Conservation (phyloP, 2,797 vertebrate species). For the Poeciliopsis turneri region DNA sequence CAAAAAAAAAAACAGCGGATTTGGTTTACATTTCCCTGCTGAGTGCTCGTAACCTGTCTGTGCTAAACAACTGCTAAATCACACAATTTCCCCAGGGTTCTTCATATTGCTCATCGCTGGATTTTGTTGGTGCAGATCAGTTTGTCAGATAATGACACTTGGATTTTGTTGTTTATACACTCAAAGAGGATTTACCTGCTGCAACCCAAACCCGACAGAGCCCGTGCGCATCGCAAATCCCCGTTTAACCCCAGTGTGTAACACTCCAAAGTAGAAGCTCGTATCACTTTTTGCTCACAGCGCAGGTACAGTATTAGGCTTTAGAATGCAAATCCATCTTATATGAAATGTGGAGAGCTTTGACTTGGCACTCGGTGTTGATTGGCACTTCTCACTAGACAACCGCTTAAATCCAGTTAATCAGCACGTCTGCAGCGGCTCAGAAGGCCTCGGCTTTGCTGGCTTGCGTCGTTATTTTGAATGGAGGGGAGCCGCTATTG, state of each 20-base stretch:
- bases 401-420: slow-evolving; percentile 57
- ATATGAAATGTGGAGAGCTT: slow-evolving; percentile 19
- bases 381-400: slow-evolving; percentile 45
- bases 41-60: neutral
- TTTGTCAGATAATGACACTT: neutral
- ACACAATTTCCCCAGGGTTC: neutral
- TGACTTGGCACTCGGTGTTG: slow-evolving; percentile 23
- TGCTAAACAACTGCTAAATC: neutral
- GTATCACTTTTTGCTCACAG: slow-evolving; percentile 24
- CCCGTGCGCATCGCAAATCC: neutral
- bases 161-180: slow-evolving; percentile 7
- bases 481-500: slow-evolving; percentile 38
- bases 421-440: slow-evolving; percentile 58
- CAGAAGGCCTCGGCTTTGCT: slow-evolving; percentile 46
- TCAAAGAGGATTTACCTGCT: slow-evolving; percentile 4
- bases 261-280: slow-evolving; percentile 11
- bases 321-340: slow-evolving; percentile 41
- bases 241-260: neutral
- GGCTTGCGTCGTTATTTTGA: slow-evolving; percentile 54
- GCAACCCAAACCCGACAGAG: slow-evolving; percentile 5
- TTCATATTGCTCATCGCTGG: neutral
- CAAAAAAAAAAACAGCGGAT: no score
- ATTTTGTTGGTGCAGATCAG: neutral
- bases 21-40: no score
- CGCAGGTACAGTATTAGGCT: slow-evolving; percentile 35